A percentile compares a stretch with the other conserved stretches of the same genome.
phyloP scores from a whole-genome alignment of 2,888 invertebrate genomes.

The Diarsia brunnea region DNA sequence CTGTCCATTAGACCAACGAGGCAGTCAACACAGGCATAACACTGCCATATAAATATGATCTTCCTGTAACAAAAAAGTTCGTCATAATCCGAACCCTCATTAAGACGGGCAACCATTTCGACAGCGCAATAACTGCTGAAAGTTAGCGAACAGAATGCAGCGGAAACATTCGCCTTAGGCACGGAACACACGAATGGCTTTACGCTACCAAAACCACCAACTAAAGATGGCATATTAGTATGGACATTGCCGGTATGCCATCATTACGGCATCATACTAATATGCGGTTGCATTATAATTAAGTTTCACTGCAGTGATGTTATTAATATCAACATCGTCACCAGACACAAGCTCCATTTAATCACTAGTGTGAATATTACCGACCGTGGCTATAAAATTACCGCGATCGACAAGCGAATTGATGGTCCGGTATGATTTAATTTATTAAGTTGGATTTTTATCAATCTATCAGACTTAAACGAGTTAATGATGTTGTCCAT shows the following conservation, averaged over 20 bases:
- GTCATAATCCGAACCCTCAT: constrained; percentile 46
- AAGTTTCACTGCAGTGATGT: constrained; percentile 32
- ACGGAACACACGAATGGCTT: constrained; percentile 50
- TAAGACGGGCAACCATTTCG: constrained; percentile 55
- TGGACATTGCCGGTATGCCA: neutral
- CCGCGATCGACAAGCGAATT: constrained; percentile 31
- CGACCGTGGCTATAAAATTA: constrained; percentile 33
- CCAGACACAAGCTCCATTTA: constrained; percentile 25
- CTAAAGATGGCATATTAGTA: constrained; percentile 2
- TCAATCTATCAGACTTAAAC: constrained; percentile 9
- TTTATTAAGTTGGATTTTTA: constrained; percentile 22
- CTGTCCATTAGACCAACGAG: too few species aligned
- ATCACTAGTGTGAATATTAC: constrained; percentile 39
- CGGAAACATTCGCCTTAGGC: constrained; percentile 52
- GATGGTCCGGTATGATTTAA: constrained; percentile 16
- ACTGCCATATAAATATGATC: neutral
- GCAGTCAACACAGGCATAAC: too few species aligned
- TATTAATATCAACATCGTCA: constrained; percentile 29
- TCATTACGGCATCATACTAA: constrained; percentile 39
- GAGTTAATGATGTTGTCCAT: neutral
- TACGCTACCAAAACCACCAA: constrained; percentile 21
- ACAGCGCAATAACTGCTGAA: constrained; percentile 60
- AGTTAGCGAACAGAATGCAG: constrained; percentile 53
- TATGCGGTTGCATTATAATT: constrained; percentile 30
- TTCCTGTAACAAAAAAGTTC: constrained; percentile 26